Percentiles rank a stretch among this genome's conserved stretches.
These are phyloP conservation scores for Calidris pygmaea DNA, from an alignment of 2,113 vertebrate genomes.

Conservation along the genomic window DNA sequence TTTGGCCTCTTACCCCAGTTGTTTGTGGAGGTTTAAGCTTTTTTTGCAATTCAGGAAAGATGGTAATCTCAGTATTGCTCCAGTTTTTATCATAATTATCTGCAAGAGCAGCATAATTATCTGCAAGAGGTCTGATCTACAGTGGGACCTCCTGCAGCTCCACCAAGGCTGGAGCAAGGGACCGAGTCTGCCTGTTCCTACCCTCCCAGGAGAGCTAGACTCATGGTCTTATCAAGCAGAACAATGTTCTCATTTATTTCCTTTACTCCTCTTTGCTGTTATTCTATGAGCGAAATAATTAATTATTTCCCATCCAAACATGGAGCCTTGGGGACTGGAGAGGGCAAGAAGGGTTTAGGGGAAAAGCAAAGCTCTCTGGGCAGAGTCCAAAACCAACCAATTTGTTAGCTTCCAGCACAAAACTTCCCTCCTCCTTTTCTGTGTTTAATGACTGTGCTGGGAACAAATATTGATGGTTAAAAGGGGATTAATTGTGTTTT, in stretches of 20 bases:
- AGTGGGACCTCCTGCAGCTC: neutral
- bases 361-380: neutral
- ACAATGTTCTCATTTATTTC: neutral
- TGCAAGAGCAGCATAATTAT: neutral
- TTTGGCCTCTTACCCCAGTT: neutral
- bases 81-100: neutral
- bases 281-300: neutral
- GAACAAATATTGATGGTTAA: neutral
- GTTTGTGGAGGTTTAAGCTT: neutral
- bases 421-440: neutral
- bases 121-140: neutral
- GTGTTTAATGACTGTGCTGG: neutral
- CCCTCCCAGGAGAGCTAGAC: neutral
- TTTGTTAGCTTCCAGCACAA: neutral
- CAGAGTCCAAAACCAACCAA: neutral
- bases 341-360: neutral
- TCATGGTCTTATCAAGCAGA: neutral
- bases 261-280: neutral
- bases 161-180: neutral
- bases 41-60: neutral
- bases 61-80: rapidly evolving
- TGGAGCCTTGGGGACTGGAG: neutral
- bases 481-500: neutral
- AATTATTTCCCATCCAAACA: constrained; percentile 6
- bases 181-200: neutral